Evolutionary conservation across 2,888 invertebrate species (phyloP).

Genomic region (Hypselothyrea guttata): DNA sequence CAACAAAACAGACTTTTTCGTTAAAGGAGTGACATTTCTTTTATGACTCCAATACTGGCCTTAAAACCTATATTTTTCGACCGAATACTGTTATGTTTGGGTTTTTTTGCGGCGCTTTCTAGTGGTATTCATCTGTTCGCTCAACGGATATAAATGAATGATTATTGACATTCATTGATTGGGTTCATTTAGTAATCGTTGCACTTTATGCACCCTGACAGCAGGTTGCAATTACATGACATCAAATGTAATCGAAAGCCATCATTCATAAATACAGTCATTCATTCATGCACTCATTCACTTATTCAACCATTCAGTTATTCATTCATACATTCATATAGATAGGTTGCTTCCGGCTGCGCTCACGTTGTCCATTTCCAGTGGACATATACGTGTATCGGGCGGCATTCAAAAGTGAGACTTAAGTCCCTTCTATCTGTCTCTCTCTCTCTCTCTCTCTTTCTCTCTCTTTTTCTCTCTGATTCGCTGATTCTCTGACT

Average conservation of each 20-base stretch:
- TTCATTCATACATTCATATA: constrained; percentile 32
- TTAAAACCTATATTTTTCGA: too few relatives aligned
- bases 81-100: too few relatives aligned
- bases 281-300: constrained; percentile 34
- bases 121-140: too few relatives aligned
- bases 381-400: too few relatives aligned
- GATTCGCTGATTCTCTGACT: background rate
- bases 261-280: constrained; percentile 46
- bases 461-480: background rate
- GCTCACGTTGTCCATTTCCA: constrained; percentile 25
- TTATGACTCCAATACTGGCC: too few relatives aligned
- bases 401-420: constrained; percentile 17
- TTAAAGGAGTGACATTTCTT: too few relatives aligned
- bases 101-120: too few relatives aligned
- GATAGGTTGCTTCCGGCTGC: constrained; percentile 26
- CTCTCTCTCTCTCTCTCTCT: background rate
- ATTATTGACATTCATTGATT: constrained; percentile 2
- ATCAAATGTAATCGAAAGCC: constrained; percentile 63
- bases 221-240: constrained; percentile 48
- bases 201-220: too few relatives aligned
- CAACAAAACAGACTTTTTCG: too few relatives aligned
- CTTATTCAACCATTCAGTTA: constrained; percentile 49
- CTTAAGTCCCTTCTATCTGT: constrained; percentile 6
- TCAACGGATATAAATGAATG: background rate
- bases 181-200: constrained; percentile 3